Base-by-base conservation (phyloP, 2,888 invertebrate genomes). In the Leptopilina drosophilae region DNA sequence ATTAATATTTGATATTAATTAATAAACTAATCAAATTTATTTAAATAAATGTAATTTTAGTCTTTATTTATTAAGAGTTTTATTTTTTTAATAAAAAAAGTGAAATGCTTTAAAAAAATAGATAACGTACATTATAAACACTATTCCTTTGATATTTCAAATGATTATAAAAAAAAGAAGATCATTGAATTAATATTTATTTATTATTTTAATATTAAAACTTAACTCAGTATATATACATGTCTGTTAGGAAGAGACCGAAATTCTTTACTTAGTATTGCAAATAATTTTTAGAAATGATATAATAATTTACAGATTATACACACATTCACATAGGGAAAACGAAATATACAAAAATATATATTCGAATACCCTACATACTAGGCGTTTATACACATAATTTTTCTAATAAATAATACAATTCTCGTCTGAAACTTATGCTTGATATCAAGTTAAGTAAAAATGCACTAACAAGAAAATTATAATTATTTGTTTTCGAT, bases 241-340 rank as follows among this genome's bases (percentile, higher is more conserved):
- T 87, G 82, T 89, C 87, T 86, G 88, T 87, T 79, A 69, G 73
- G 73, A 77, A 66, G 14, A 46, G 76, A 79, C 81, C 76, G 73
- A 83, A 82, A 81, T 79, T 85, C 80, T 81, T 86, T 85, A 85
- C 82, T 82, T 77, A 73, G 81, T 86, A 87, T 86, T 85, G 82
- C 84, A 81, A 77, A 78, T 78, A 81, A 79, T 80, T 81, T 81
- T 88, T 88, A 89, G 88, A 88, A 83, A 82, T 81, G 82, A 84
- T 83, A 86, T 85, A 85, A 87, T 84, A 89, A 90, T 90, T 89
- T 90, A 90, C 90, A 90, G 85, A 89, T 89, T 90, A 85, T 89
- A 90, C 89, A 90, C 87, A 87, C 87, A 86, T 88, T 86, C 85
- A 81, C 73, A 81, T 82, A 49, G 49, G 78, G 79, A 83, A 79